Evolutionary conservation across 2,113 vertebrate species (phyloP).

Genomic region (Caracal caracal): DNA sequence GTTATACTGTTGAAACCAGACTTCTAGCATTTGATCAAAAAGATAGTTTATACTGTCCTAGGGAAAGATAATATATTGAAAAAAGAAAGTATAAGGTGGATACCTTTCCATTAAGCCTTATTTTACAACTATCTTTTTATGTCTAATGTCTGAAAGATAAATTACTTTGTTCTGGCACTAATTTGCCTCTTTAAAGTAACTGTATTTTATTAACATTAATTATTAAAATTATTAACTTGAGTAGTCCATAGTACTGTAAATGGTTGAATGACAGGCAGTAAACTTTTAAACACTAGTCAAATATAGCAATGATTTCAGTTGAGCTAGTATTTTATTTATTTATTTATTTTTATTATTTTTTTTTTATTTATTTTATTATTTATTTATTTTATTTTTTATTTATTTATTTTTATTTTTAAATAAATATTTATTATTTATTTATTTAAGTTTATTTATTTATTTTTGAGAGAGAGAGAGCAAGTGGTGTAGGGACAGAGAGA

Average conservation of each 20-base stretch:
- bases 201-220: conserved; percentile 77
- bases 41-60: conserved; percentile 21
- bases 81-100: not conserved
- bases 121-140: conserved; percentile 42
- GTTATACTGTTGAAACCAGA: not conserved
- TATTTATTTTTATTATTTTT: too few relatives aligned
- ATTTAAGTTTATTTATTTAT: too few relatives aligned
- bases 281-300: conserved; percentile 65
- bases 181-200: conserved; percentile 72
- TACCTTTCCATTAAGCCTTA: conserved; percentile 27
- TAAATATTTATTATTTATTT: too few relatives aligned
- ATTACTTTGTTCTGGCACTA: conserved; percentile 58
- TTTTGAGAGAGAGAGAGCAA: too few relatives aligned
- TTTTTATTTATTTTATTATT: too few relatives aligned
- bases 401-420: too few relatives aligned
- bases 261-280: conserved; percentile 40
- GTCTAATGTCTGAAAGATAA: conserved; percentile 59
- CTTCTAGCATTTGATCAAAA: not conserved
- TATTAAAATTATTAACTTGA: conserved; percentile 78
- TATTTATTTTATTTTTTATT: too few relatives aligned
- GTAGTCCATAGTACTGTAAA: conserved; percentile 36
- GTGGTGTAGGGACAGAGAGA: too few relatives aligned
- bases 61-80: conserved; percentile 52
- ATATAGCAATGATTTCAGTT: conserved; percentile 31
- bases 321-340: not conserved